phyloP scores from a whole-genome alignment of 2,888 invertebrate genomes.

The Perizoma affinitatum region DNA sequence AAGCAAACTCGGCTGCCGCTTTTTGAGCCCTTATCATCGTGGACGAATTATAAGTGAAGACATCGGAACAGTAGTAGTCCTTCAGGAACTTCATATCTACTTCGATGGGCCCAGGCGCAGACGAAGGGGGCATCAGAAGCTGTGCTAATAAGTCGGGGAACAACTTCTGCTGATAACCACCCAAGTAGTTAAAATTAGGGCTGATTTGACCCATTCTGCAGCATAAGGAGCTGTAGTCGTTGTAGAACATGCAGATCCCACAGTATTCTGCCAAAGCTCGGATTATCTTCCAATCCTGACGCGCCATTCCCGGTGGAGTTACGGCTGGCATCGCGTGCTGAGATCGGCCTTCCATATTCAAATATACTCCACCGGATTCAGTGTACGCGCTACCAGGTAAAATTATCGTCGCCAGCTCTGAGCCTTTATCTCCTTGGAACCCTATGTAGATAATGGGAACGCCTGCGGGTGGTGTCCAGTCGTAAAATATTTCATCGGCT shows the following conservation, averaged over 20 bases:
- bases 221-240: constrained; percentile 53
- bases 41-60: constrained; percentile 67
- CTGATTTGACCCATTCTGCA: constrained; percentile 65
- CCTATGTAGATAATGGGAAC: constrained; percentile 94
- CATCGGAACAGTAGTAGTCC: constrained; percentile 73
- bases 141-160: constrained; percentile 48
- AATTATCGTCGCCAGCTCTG: constrained; percentile 93
- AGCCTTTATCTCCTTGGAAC: constrained; percentile 97
- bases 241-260: constrained; percentile 56
- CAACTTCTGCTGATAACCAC: constrained; percentile 57
- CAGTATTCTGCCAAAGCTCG: constrained; percentile 69
- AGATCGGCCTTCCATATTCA: constrained; percentile 98
- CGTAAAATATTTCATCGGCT: constrained; percentile 93
- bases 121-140: constrained; percentile 30
- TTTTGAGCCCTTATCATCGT: constrained; percentile 68
- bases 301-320: constrained; percentile 95
- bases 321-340: constrained; percentile 95
- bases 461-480: constrained; percentile 89
- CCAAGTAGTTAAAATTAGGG: constrained; percentile 61
- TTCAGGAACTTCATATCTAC: constrained; percentile 59
- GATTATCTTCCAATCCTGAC: constrained; percentile 99
- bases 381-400: constrained; percentile 98
- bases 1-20: constrained; percentile 50
- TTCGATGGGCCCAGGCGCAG: constrained; percentile 36
- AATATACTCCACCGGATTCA: constrained; percentile 96